A percentile compares a stretch with the other conserved stretches of the same genome.
Evolutionary conservation across 2,797 vertebrate species (phyloP).

Genomic region (Okamejei kenojei): DNA sequence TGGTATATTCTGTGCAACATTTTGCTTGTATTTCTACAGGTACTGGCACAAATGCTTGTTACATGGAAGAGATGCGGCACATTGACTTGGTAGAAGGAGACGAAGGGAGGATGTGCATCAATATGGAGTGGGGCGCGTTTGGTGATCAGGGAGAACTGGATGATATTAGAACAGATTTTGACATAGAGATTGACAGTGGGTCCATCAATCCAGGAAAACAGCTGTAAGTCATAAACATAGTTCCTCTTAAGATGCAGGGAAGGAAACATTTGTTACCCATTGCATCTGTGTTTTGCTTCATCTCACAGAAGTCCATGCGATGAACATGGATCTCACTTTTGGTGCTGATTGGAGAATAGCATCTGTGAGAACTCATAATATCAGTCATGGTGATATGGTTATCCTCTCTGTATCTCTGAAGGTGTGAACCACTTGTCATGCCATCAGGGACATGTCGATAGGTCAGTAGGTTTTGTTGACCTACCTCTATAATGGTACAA

Average conservation of each 20-base stretch:
- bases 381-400: neutral
- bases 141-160: conserved; percentile 77
- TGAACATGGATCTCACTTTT: neutral
- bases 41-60: conserved; percentile 87
- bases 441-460: neutral
- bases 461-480: neutral
- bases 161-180: conserved; percentile 79
- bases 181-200: conserved; percentile 82
- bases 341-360: neutral
- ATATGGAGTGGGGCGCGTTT: conserved; percentile 95
- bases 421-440: neutral
- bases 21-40: conserved; percentile 53
- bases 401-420: neutral
- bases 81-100: conserved; percentile 84
- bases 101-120: conserved; percentile 90
- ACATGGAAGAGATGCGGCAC: conserved; percentile 97
- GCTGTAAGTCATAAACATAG: conserved; percentile 64
- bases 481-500: neutral
- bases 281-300: neutral
- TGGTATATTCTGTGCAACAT: neutral
- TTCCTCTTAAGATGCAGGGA: neutral
- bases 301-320: neutral
- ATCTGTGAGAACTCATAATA: neutral
- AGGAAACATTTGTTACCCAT: neutral
- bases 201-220: conserved; percentile 91